Evolutionary conservation across 2,113 vertebrate species (phyloP).

Genomic region (Nannobrachium achirus): DNA sequence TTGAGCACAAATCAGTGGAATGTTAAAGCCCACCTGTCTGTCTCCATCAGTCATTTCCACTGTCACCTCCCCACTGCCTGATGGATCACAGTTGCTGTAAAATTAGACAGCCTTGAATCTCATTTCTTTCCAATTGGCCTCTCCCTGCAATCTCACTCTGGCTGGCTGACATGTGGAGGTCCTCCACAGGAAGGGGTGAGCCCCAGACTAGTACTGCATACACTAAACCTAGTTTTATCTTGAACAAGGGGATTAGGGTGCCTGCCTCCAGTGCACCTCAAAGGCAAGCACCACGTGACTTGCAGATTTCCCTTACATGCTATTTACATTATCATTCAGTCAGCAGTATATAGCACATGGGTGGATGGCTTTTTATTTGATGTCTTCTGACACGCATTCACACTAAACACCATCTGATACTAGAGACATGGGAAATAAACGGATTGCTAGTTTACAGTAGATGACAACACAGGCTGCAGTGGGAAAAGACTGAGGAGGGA

Average conservation of each 20-base stretch:
- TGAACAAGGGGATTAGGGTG: conserved; percentile 69
- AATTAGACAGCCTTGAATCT: conserved; percentile 99
- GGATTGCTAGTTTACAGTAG: conserved; percentile 56
- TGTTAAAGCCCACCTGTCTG: conserved; percentile 99
- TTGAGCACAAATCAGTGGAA: conserved; percentile 99
- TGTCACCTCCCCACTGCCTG: conserved; percentile 97
- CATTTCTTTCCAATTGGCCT: conserved; percentile 98
- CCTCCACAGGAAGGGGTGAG: conserved; percentile 55
- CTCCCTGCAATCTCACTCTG: conserved; percentile 93
- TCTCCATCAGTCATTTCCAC: conserved; percentile 99
- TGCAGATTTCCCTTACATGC: conserved; percentile 68
- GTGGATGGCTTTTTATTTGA: conserved; percentile 64
- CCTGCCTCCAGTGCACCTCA: conserved; percentile 74
- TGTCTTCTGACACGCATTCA: conserved; percentile 67
- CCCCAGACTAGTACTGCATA: conserved; percentile 69
- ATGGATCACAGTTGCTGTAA: conserved; percentile 99
- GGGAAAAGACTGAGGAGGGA: conserved; percentile 5
- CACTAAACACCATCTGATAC: conserved; percentile 54
- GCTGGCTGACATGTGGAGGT: conserved; percentile 93
- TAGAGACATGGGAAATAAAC: conserved; percentile 43
- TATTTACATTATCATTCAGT: conserved; percentile 76
- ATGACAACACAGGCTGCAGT: conserved; percentile 35
- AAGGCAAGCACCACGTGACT: conserved; percentile 67
- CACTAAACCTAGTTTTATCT: conserved; percentile 85
- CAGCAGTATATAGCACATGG: conserved; percentile 73